These are phyloP conservation scores for Alentia gelatinosa DNA, from an alignment of 2,888 invertebrate genomes.

Conservation along the genomic window DNA sequence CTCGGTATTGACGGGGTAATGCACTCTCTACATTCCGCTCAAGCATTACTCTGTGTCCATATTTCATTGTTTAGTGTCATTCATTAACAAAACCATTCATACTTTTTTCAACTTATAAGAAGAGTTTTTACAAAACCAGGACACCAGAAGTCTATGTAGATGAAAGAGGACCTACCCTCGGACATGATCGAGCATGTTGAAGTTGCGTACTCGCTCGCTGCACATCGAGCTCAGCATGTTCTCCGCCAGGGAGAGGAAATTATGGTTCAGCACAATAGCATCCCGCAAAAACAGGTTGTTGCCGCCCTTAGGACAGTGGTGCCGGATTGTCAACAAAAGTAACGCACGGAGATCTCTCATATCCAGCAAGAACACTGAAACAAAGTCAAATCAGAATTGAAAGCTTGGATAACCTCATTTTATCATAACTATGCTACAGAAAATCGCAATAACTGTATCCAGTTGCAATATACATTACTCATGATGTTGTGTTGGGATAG, in stretches of 20 bases:
- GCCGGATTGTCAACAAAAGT: slow-evolving; percentile 8
- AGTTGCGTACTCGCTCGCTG: background rate
- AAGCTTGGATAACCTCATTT: too few relatives aligned
- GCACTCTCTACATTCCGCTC: too few relatives aligned
- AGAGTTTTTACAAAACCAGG: background rate
- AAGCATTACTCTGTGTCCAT: too few relatives aligned
- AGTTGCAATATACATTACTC: too few relatives aligned
- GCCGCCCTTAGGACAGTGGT: background rate
- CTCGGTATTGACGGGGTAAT: too few relatives aligned
- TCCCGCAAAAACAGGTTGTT: background rate
- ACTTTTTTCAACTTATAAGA: too few relatives aligned
- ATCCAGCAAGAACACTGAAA: background rate
- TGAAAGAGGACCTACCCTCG: background rate
- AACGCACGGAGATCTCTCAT: slow-evolving; percentile 29
- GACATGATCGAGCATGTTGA: slow-evolving; percentile 50
- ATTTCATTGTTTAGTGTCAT: too few relatives aligned
- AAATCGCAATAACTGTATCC: too few relatives aligned
- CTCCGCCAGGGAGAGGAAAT: slow-evolving; percentile 41
- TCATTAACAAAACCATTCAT: too few relatives aligned
- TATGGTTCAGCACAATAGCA: slow-evolving; percentile 28
- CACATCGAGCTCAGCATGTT: background rate
- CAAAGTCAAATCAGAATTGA: background rate
- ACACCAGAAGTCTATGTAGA: background rate
- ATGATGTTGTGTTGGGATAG: too few relatives aligned
- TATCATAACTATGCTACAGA: too few relatives aligned